Evolutionary conservation across 2,113 vertebrate species (phyloP), one percentile per base, ranked within the genome.

Genomic region (Halichoeres trimaculatus): DNA sequence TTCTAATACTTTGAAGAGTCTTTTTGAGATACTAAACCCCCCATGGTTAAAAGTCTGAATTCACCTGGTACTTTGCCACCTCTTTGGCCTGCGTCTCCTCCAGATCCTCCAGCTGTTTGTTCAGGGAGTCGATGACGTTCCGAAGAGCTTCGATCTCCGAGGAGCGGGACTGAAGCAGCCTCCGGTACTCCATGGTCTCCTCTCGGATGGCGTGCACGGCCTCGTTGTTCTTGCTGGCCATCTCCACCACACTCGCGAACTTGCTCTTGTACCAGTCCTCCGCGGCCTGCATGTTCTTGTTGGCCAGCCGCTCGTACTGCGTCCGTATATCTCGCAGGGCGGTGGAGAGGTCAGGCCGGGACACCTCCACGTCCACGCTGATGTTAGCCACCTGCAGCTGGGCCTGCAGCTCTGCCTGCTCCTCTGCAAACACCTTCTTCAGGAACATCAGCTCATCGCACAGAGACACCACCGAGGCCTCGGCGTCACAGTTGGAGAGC

Each of bases 151-250:
- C 95, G 4, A 96, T 93, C 91, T 96, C 95, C 0, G 93, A 90
- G 1, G 94, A 94, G 50, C 94, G 92, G 30, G 94, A 88, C 71
- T 94, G 94, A 8, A 96, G 93, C 78, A 94, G 86, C 26, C 93
- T 80, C 53, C 95, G 93, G 89, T 96, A 96, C 76, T 96, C 94
- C 50, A 91, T 86, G 3, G 95, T 95, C 92, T 97, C 95, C 70
- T 95, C 94, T 5, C 95, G 94, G 78, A 95, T 92, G 81, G 93
- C 91, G 23, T 94, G 92, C 65, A 93, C 94, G 0, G 93, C 93
- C 85, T 95, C 94, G 70, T 93, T 93, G 91, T 95, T 94, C 65
- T 91, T 91, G 78, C 83, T 87, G 14, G 94, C 93, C 70, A 89
- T 89, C 88, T 95, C 93, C 0, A 91, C 91, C 76, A 94, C 94